phyloP scores from a whole-genome alignment of 53 echinoderm and acorn worm species.

The Mesocentrotus franciscanus region DNA sequence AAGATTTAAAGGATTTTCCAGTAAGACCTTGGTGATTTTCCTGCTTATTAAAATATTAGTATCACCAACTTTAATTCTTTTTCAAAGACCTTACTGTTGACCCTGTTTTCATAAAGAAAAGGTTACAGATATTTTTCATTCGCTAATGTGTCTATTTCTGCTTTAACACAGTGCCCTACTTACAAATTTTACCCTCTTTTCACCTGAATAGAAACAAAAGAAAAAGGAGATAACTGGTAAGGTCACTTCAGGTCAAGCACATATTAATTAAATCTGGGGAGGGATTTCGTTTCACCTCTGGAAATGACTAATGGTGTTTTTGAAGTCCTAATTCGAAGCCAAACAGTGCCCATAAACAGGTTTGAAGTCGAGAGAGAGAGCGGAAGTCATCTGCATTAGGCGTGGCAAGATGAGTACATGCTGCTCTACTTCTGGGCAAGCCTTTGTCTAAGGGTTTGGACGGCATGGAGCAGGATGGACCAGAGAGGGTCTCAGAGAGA shows the following conservation, averaged over 20 bases:
- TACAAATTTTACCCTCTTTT: not conserved
- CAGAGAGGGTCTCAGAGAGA: not conserved
- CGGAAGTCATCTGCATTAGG: conserved; percentile 44
- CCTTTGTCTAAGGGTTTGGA: not conserved
- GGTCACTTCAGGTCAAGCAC: conserved; percentile 39
- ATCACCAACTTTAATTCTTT: too few species aligned
- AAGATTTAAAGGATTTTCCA: too few species aligned
- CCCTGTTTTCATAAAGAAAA: not conserved
- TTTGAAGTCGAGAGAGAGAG: not conserved
- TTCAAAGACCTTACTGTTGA: not conserved
- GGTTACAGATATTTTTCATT: not conserved
- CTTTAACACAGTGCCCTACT: conserved; percentile 27
- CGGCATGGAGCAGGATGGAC: not conserved
- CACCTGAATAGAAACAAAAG: not conserved
- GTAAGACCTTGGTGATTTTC: too few species aligned
- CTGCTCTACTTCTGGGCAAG: conserved; percentile 35
- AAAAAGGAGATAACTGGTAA: conserved; percentile 15
- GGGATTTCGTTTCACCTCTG: conserved; percentile 23
- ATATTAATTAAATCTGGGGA: conserved; percentile 45
- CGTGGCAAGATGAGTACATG: conserved; percentile 17
- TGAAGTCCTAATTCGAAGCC: conserved; percentile 38
- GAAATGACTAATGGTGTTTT: conserved; percentile 44
- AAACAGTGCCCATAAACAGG: not conserved
- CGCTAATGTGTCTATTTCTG: not conserved
- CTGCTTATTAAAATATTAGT: too few species aligned